Percentiles rank a stretch among this genome's conserved stretches.
These are phyloP conservation scores for Prolemur simus DNA, from an alignment of 2,113 vertebrate species.

Conservation along the genomic window DNA sequence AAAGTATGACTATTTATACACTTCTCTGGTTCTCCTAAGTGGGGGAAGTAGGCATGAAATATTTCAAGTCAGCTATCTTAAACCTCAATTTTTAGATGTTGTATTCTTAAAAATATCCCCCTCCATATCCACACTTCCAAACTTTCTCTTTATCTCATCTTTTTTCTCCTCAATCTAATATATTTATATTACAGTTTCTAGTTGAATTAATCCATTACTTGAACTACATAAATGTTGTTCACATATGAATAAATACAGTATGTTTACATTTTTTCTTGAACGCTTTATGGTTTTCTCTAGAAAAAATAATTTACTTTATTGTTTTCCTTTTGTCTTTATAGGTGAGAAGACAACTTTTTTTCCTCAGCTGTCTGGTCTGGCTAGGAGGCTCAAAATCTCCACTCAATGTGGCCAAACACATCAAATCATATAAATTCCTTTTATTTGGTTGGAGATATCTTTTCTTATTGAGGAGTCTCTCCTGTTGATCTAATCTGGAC, in stretches of 20 bases:
- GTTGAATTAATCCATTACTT: neutral
- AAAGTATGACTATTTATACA: too few relatives aligned
- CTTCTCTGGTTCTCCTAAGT: too few relatives aligned
- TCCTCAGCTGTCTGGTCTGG: neutral
- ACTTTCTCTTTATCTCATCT: neutral
- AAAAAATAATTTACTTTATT: neutral
- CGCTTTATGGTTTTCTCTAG: neutral
- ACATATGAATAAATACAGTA: neutral
- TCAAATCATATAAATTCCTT: neutral
- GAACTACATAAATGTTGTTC: neutral
- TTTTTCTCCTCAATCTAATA: neutral
- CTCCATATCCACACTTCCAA: neutral
- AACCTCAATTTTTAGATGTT: too few relatives aligned
- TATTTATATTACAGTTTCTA: neutral
- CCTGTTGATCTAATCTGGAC: neutral
- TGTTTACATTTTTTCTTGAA: neutral
- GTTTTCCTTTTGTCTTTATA: neutral
- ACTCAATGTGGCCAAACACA: neutral
- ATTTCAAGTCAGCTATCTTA: too few relatives aligned
- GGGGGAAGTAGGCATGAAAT: too few relatives aligned
- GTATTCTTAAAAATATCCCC: neutral
- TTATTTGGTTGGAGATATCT: neutral
- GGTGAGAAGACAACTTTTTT: neutral
- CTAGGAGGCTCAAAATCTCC: neutral
- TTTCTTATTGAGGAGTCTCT: neutral